Evolutionary conservation across 1,140 invertebrate genomes (phyloP), one percentile per base, ranked within the genome.

Genomic region (Nymphalis io): DNA sequence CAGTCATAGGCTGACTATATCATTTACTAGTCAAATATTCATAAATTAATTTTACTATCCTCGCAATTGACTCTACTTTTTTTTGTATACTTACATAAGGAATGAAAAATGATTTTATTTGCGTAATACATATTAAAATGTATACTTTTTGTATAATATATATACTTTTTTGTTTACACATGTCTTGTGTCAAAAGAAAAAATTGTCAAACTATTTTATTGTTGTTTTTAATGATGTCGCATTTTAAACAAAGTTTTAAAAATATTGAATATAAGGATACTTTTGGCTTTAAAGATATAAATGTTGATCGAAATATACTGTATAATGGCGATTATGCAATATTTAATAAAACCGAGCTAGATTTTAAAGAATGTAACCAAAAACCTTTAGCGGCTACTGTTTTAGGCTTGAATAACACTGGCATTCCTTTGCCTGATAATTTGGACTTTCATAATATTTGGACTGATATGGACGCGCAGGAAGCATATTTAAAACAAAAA

Each of bases 381-480:
- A 71, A 44, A 38, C 81, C 80, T 15, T 64, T 89, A 58, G 86
- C 82, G 27, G 79, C 85, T 46, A 79, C 85, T 59, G 66, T 85
- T 39, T 23, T 89, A 39, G 88, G 89, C 13, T 5, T 84, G 23
- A 79, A 86, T 44, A 90, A 90, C 67, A 90, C 88, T 65, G 72
- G 70, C 44, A 76, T 81, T 23, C 76, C 87, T 18, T 20, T 83
- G 13, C 72, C 85, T 59, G 70, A 74, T 38, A 57, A 85, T 68
- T 15, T 78, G 38, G 66, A 83, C 44, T 78, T 73, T 46, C 53
- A 62, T 65, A 65, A 83, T 63, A 59, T 72, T 16, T 91, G 88
- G 88, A 86, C 88, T 33, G 85, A 91, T 76, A 63, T 87, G 62
- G 89, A 92, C 72, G 91, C 93, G 1, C 92, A 93, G 77, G 81